Percentiles rank a stretch among this genome's conserved stretches.
Conservation (phyloP, 2,888 invertebrate species). For the Hydrotaea cyrtoneurina region DNA sequence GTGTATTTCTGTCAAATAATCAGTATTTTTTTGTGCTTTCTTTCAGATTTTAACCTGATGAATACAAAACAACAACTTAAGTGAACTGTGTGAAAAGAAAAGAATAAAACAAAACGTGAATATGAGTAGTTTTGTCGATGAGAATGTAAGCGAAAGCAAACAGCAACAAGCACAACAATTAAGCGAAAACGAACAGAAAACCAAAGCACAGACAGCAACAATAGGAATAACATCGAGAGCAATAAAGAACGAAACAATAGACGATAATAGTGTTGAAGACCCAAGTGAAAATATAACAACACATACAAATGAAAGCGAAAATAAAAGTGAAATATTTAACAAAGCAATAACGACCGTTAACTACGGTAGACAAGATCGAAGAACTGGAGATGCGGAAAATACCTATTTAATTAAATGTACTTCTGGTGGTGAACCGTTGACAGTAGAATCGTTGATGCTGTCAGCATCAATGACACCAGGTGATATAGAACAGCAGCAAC, state of each 20-base stretch:
- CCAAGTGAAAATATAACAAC: constrained; percentile 11
- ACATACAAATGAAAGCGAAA: constrained; percentile 48
- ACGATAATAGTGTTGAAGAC: constrained; percentile 54
- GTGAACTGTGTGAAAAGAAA: constrained; percentile 32
- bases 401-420: constrained; percentile 28
- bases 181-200: constrained; percentile 58
- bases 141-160: constrained; percentile 69
- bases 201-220: constrained; percentile 36
- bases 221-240: constrained; percentile 26
- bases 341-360: constrained; percentile 15
- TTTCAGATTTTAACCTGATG: constrained; percentile 56
- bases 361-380: constrained; percentile 49
- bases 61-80: constrained; percentile 32
- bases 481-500: constrained; percentile 59
- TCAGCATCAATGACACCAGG: constrained; percentile 60
- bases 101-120: constrained; percentile 63
- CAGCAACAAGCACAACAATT: constrained; percentile 58
- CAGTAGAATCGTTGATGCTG: not conserved
- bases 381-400: constrained; percentile 39
- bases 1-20: constrained; percentile 10
- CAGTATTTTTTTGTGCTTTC: constrained; percentile 8
- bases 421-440: constrained; percentile 68
- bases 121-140: constrained; percentile 72
- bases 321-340: constrained; percentile 57
- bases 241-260: constrained; percentile 69